Percentiles rank a stretch among this genome's conserved stretches.
These are phyloP conservation scores for Gastrophysa polygoni DNA, from an alignment of 2,888 invertebrate species.

Conservation along the genomic window DNA sequence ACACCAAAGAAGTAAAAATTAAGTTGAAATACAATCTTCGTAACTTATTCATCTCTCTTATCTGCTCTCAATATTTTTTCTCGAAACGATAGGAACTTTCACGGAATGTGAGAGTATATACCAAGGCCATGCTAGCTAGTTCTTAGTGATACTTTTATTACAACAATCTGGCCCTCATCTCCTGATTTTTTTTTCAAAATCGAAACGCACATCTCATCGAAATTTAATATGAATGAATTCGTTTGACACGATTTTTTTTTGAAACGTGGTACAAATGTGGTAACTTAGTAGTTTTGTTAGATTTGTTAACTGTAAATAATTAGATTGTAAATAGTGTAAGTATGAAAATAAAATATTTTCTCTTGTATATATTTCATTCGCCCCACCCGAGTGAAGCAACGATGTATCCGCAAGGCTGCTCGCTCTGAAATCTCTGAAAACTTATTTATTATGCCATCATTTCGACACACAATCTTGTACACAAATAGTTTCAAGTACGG, in stretches of 20 bases:
- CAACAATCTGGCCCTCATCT: constrained; percentile 29
- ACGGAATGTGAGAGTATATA: constrained; percentile 5
- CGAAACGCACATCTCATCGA: constrained; percentile 25
- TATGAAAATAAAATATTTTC: constrained; percentile 49
- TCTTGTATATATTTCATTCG: constrained; percentile 34
- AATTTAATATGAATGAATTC: constrained; percentile 27
- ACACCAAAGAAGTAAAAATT: constrained; percentile 55
- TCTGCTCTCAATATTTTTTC: constrained; percentile 36
- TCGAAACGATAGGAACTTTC: constrained; percentile 21
- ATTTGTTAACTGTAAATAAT: constrained; percentile 50
- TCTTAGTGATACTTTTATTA: constrained; percentile 29
- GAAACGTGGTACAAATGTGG: constrained; percentile 51
- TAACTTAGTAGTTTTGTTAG: constrained; percentile 50
- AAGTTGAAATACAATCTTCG: constrained; percentile 43
- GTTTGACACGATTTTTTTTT: constrained; percentile 38
- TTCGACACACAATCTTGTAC: constrained; percentile 20
- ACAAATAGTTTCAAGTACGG: constrained; percentile 10
- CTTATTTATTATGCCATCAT: too few relatives aligned
- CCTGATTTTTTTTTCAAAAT: constrained; percentile 23
- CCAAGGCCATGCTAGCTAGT: constrained; percentile 36
- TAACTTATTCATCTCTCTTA: constrained; percentile 48
- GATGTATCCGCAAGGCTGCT: neutral
- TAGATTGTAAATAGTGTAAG: constrained; percentile 51
- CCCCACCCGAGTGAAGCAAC: neutral
- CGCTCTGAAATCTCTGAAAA: too few relatives aligned